Base-by-base conservation (phyloP, 1,140 invertebrate genomes). In the Aethina tumida region DNA sequence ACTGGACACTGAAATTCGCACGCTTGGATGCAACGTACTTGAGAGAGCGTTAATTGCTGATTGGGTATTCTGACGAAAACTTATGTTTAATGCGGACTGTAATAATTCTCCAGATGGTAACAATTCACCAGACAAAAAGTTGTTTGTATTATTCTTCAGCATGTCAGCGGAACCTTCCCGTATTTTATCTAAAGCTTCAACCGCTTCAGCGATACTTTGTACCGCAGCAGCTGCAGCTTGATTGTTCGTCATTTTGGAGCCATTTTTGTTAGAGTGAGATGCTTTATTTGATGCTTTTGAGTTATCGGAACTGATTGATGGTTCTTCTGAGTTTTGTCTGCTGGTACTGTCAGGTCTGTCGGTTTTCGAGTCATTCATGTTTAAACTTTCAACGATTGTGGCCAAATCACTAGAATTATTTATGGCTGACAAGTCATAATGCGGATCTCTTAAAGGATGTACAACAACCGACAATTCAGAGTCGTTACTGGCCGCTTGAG, bases 311-410 rank as follows among this genome's bases (percentile, higher is more conserved):
- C 43, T 25, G 45, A 35, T 38, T 6, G 42, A 45, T 6, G 45
- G 41, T 28, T 53, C 50, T n/a, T 56, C 52, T 4, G 14, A 63
- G 41, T 49, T 49, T 35, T 64, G 61, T 18, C 59, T 41, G 29
- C 49, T 47, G 15, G 51, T 43, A 12, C 38, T 33, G 30, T 43
- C 45, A 18, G 45, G 45, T n/a, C 43, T 42, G 21, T 55, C 50
- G 32, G 47, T 41, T 43, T 53, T 59, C 1, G 55, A 50, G 31
- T 71, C 75, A 16, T 77, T 75, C 8, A 85, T 64, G 0, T 81
- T 74, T 5, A 85, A 60, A 37, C 78, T 82, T 62, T 89, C 85
- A 7, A 88, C 82, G 54, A 89, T 88, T 15, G 84, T 88, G 1
- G 83, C 84, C 34, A 90, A 65, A 66, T 90, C 85, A 55, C 71